A percentile compares a stretch with the other conserved stretches of the same genome.
These are phyloP conservation scores for Monochamus alternatus DNA, from an alignment of 2,888 invertebrate species.

Conservation along the genomic window DNA sequence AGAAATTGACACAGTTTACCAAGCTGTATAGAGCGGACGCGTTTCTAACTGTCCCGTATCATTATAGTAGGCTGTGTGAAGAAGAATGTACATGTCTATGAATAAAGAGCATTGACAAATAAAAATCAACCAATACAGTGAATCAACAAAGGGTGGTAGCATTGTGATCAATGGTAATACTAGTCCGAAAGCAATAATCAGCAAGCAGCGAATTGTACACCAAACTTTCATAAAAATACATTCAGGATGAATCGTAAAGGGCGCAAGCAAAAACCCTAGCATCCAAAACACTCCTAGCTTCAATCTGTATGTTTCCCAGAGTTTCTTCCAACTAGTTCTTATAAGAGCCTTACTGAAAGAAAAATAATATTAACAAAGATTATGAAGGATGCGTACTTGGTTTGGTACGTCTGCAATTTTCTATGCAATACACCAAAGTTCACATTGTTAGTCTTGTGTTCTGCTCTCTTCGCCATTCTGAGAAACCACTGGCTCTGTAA, in stretches of 20 bases:
- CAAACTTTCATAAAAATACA: slow-evolving; percentile 60
- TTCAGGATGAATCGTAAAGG: slow-evolving; percentile 60
- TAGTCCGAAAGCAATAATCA: slow-evolving; percentile 34
- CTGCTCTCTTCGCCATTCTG: not conserved
- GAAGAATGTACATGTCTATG: slow-evolving; percentile 46
- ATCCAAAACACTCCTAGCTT: slow-evolving; percentile 56
- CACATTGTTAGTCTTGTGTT: not conserved
- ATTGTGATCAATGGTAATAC: slow-evolving; percentile 33
- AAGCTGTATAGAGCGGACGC: slow-evolving; percentile 45
- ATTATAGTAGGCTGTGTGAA: slow-evolving; percentile 45
- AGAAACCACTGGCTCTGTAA: not conserved
- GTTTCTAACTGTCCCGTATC: slow-evolving; percentile 38
- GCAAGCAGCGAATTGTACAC: slow-evolving; percentile 46
- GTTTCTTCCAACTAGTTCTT: slow-evolving; percentile 32
- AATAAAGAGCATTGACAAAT: slow-evolving; percentile 43
- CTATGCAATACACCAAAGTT: not conserved
- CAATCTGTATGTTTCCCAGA: slow-evolving; percentile 38
- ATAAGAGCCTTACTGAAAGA: slow-evolving; percentile 34
- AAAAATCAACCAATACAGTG: slow-evolving; percentile 41
- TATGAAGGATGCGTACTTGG: too few relatives aligned
- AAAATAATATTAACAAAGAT: not conserved
- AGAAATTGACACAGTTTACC: slow-evolving; percentile 31
- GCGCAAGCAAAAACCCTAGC: slow-evolving; percentile 58
- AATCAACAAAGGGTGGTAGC: slow-evolving; percentile 29
- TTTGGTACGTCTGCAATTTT: slow-evolving; percentile 4